These are phyloP conservation scores for Porites australiensis DNA, from an alignment of 64 coral and sea anemone species.

Conservation along the genomic window DNA sequence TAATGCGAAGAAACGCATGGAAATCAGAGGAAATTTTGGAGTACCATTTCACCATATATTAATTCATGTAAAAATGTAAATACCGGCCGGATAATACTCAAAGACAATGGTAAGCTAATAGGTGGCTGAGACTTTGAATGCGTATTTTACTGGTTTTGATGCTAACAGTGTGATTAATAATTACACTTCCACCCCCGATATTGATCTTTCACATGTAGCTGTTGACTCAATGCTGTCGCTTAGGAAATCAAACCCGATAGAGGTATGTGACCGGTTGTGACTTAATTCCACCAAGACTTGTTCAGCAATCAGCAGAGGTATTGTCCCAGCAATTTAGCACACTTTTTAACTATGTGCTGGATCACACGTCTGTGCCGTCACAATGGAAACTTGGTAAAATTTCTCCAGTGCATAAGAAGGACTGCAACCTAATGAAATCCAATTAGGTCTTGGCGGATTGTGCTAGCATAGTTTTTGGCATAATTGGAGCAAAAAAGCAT, in stretches of 20 bases:
- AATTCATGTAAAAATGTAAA: conserved; percentile 66
- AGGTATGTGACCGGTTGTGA: conserved; percentile 39
- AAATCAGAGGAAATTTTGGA: conserved; percentile 56
- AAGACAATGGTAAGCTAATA: conserved; percentile 67
- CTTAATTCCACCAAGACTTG: conserved; percentile 40
- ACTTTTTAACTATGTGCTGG: conserved; percentile 43
- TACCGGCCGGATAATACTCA: conserved; percentile 27
- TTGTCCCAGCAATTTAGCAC: conserved; percentile 35
- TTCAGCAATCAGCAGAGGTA: conserved; percentile 37
- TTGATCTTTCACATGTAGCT: not conserved
- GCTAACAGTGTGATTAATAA: not conserved
- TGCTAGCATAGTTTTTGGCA: no score
- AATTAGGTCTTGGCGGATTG: no score
- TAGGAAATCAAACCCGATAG: conserved; percentile 45
- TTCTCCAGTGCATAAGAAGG: not conserved
- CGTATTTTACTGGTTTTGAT: conserved; percentile 20
- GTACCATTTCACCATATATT: conserved; percentile 21
- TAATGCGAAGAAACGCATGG: conserved; percentile 35
- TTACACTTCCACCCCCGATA: not conserved
- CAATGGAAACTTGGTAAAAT: conserved; percentile 18
- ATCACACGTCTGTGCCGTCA: not conserved
- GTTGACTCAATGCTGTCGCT: conserved; percentile 24
- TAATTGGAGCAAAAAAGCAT: no score
- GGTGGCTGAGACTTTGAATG: conserved; percentile 55
- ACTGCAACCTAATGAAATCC: not conserved